Base-by-base conservation (phyloP, 30 jellyfish, hydroid and myxozoan species). In the Turritopsis rubra region DNA sequence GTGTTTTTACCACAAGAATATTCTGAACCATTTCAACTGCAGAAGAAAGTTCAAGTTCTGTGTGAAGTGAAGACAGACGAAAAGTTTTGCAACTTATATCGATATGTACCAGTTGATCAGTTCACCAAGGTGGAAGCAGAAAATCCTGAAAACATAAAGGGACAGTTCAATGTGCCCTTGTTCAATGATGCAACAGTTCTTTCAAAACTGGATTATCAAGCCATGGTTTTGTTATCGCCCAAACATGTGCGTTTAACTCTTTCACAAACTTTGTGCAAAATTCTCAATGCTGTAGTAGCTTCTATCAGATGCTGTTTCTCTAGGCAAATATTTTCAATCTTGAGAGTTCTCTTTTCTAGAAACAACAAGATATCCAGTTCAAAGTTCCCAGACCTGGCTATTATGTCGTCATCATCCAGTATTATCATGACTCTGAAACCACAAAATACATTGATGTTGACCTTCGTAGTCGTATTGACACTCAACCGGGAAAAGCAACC, bases 1-100 rank as follows among this genome's bases (percentile, higher is more conserved):
- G 83, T 91, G 16, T 66, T 91, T 75, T 81, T 91, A 52, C 97
- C 97, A 18, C 93, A 86, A 84, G 96, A 91, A 78, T 91, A 91
- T 79, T 80, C 88, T 1, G 83, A 83, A 52, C 93, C 95, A 4
- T 41, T 28, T 25, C 81, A 84, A 66, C 84, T 91, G 17, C 75
- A 79, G 52, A 82, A 79, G 83, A 72, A 66, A 65, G 94, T 84
- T 21, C 86, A 75, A 20, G 88, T 74, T 16, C 95, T 93, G 23
- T 91, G 97, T 60, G 96, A 86, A 83, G 97, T 86, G 0, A 81
- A 81, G 65, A 82, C 54, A 27, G 41, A 79, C n/a, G 93, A 84
- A 81, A 85, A 85, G 29, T 31, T 91, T 29, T 91, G 97, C 83
- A 91, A 80, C 54, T 89, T 87, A 85, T 91, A 74, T 71, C 83